Conservation (phyloP, 2,797 vertebrate species). For the Falco naumanni region DNA sequence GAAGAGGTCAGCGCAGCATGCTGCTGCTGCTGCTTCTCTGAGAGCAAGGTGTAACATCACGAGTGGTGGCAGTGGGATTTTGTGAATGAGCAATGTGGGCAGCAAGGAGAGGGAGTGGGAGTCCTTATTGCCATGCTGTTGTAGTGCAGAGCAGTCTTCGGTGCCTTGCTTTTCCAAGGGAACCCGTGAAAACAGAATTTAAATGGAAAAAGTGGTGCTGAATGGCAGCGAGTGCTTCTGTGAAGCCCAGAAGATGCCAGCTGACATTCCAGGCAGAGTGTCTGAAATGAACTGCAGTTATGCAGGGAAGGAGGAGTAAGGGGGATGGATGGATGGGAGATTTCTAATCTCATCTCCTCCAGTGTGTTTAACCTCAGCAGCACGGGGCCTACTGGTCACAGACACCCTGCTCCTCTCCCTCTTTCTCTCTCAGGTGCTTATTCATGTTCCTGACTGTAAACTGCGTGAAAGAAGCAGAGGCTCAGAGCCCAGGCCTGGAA, state of each 20-base stretch:
- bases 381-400: neutral
- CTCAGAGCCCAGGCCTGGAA: neutral
- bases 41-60: neutral
- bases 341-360: neutral
- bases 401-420: neutral
- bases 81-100: neutral
- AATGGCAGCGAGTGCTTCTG: neutral
- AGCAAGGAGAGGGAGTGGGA: neutral
- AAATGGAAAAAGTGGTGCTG: neutral
- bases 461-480: neutral
- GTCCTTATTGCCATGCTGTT: neutral
- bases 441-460: neutral
- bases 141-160: rapidly evolving
- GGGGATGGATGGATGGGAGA: neutral
- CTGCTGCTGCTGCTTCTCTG: neutral
- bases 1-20: neutral
- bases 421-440: neutral
- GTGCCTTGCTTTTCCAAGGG: neutral
- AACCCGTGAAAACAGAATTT: neutral
- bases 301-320: neutral
- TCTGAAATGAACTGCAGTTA: neutral
- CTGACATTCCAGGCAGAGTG: neutral
- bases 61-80: neutral
- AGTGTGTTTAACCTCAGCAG: neutral
- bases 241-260: neutral